These are phyloP conservation scores for Micronycteris hirsuta DNA, from an alignment of 2,113 vertebrate genomes.

Conservation along the genomic window DNA sequence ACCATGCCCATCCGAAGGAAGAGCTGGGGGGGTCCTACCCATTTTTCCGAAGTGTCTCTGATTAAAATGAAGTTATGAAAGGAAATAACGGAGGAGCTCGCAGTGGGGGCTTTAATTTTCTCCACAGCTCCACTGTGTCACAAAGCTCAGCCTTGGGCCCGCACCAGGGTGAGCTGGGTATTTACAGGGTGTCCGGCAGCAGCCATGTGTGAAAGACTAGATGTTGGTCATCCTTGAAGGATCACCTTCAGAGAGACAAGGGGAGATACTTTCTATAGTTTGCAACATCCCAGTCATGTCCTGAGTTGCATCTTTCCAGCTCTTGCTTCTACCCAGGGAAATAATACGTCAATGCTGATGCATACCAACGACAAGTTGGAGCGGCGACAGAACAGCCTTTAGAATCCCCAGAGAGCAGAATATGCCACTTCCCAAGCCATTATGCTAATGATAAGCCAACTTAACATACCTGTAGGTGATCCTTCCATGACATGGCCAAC, in stretches of 20 bases:
- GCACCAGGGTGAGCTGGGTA: not conserved
- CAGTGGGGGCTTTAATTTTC: not conserved
- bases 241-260: not conserved
- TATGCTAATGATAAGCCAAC: not conserved
- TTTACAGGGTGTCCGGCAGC: not conserved
- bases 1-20: not conserved
- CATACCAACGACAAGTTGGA: rapidly evolving
- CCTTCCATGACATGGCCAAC: constrained; percentile 94
- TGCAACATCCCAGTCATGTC: rapidly evolving
- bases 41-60: not conserved
- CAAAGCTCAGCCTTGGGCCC: not conserved
- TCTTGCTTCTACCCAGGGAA: not conserved
- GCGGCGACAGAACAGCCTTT: too few species aligned
- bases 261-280: not conserved
- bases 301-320: not conserved
- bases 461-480: constrained; percentile 90
- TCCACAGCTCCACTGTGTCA: not conserved
- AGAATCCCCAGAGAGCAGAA: not conserved
- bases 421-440: not conserved
- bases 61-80: not conserved
- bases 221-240: not conserved
- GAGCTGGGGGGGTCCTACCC: too few species aligned
- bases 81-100: not conserved
- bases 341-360: rapidly evolving
- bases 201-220: rapidly evolving